These are phyloP conservation scores for Rissa tridactyla DNA, from an alignment of 2,113 vertebrate species.

Conservation along the genomic window DNA sequence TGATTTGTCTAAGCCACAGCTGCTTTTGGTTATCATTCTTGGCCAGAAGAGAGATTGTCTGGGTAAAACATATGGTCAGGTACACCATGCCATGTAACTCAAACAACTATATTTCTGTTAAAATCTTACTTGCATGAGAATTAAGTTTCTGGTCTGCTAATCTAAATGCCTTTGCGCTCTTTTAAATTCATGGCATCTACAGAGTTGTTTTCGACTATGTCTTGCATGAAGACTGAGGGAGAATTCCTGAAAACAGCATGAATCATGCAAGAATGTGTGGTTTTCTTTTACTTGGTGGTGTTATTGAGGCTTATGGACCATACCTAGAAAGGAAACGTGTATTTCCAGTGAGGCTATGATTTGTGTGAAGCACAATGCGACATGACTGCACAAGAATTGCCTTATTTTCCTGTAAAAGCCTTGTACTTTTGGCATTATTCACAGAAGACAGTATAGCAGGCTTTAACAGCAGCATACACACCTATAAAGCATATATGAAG, in stretches of 20 bases:
- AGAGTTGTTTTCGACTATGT: not conserved
- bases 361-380: not conserved
- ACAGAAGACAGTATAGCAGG: not conserved
- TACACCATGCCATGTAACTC: not conserved
- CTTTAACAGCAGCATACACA: not conserved
- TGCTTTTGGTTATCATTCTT: not conserved
- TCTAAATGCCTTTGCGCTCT: not conserved
- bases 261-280: not conserved
- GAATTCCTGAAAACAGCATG: not conserved
- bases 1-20: not conserved
- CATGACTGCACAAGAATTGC: not conserved
- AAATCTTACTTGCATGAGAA: not conserved
- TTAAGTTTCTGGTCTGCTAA: not conserved
- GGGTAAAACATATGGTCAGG: not conserved
- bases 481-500: not conserved
- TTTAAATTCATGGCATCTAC: not conserved
- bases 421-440: not conserved
- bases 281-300: not conserved
- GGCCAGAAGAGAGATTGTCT: not conserved
- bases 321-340: not conserved
- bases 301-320: not conserved
- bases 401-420: not conserved
- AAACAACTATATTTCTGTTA: not conserved
- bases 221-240: not conserved
- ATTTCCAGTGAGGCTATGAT: not conserved